Base-by-base conservation (phyloP, 1,140 invertebrate species). In the Hycleus phaleratus region DNA sequence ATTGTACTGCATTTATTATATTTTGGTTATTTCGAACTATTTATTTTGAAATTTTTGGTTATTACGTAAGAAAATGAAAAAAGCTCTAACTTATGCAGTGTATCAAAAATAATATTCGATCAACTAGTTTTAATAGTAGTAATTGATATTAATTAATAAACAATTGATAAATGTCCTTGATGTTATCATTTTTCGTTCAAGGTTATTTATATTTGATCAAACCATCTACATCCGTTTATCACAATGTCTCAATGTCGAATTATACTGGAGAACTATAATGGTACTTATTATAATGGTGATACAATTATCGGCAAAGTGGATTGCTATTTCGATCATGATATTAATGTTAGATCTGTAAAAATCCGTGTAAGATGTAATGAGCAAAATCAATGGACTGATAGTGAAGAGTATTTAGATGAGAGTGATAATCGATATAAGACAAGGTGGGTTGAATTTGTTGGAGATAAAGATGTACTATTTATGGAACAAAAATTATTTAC, bases 401-500 rank as follows among this genome's bases (percentile, higher is more conserved):
- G 38, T n/a, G 55, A 57, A 26, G n/a, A 11, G n/a, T 49, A 57
- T 45, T 49, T 6, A 25, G 47, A 57, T 43, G 38, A 38, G 2
- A 18, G 8, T 38, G 47, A 49, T 26, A 43, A 57, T 38, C 25
- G 38, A 45, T n/a, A 38, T 26, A 49, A 57, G 49, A 44, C 51
- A 12, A 42, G 47, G 26, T 24, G 42, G 11, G 49, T 57, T 49
- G 32, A 11, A 49, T 49, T 57, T 43, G 43, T 25, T 26, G 47
- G 47, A 6, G 40, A 58, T 38, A 26, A 52, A 32, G 38, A 51
- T 25, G 46, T 61, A 45, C 53, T 53, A 4, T 38, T 32, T 42
- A 45, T 62, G 54, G 45, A 62, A 58, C 51, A 53, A 11, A 53
- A 46, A 42, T 32, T 53, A 3, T 46, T 26, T 46, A 45, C 42